phyloP scores from a whole-genome alignment of 2,797 vertebrate genomes.

The Schizopygopsis malacanthus region DNA sequence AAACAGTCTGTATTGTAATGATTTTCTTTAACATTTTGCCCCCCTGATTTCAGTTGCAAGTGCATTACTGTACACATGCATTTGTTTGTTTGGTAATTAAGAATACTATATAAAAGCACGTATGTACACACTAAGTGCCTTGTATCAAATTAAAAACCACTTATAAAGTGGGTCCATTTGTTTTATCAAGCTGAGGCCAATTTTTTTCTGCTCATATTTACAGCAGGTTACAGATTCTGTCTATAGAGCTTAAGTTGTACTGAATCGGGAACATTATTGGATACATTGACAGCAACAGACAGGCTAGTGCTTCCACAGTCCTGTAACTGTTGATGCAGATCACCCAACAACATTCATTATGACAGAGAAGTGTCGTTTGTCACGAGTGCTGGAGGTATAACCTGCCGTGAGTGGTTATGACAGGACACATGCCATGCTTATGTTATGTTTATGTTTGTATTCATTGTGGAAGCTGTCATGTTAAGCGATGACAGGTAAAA shows the following conservation, averaged over 20 bases:
- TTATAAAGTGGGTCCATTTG: not conserved
- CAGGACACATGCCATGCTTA: constrained; percentile 29
- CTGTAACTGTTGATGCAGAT: constrained; percentile 20
- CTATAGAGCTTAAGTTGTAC: not conserved
- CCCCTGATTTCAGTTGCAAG: not conserved
- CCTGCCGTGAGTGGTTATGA: not conserved
- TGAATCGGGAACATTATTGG: not conserved
- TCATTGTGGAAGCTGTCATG: constrained; percentile 28
- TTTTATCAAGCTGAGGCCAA: not conserved
- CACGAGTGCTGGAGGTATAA: constrained; percentile 4
- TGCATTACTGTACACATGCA: not conserved
- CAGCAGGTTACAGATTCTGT: not conserved
- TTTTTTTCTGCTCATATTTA: not conserved
- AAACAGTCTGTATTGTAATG: not conserved
- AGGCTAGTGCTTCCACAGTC: not conserved
- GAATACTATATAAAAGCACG: not conserved
- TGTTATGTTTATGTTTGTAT: constrained; percentile 32
- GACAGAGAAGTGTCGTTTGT: constrained; percentile 13
- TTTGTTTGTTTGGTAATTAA: not conserved
- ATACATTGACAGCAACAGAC: not conserved
- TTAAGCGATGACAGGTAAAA: constrained; percentile 39
- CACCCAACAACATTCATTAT: constrained; percentile 4
- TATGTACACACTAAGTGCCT: not conserved
- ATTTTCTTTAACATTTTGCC: not conserved
- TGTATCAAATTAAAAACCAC: not conserved